Base-by-base conservation (phyloP, 1,140 invertebrate species). In the Trinorchestia longiramus region DNA sequence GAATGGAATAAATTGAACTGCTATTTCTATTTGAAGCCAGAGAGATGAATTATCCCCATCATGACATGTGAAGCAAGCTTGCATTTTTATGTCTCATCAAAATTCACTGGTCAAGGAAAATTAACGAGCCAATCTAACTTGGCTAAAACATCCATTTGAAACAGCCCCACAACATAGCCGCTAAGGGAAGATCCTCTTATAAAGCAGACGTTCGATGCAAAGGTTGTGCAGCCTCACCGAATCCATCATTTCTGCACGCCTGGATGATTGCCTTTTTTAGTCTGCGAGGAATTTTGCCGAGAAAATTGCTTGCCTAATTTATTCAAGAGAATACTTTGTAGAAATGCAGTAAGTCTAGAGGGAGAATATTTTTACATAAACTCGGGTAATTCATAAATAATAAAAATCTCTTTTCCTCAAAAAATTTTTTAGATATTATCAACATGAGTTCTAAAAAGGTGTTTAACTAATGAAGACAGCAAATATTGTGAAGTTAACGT, bases 251-350 rank as follows among this genome's bases (percentile, higher is more conserved):
- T 77, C 28, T 77, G 15, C 62, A 19, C 62, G 11, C 62, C 62
- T 77, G 28, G 62, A 77, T 77, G 62, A 77, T 77, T 77, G 62
- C 62, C 28, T 77, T 77, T 77, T 77, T 77, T 28, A 77, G 62
- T 15, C 62, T 77, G 11, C 8, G 15, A 23, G 62, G 36, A 77
- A 1, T 77, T 77, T 1, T 28, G 62, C 36, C 62, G 62, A 77
- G 62, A 77, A 77, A 77, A 77, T 77, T 77, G 62, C 62, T 77
- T 77, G 62, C 62, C 62, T 77, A 77, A 77, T 77, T 77, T 77
- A 77, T 77, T 11, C 62, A 77, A 36, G 62, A 77, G 62, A 77
- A 77, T 77, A 36, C 62, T 23, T 77, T 28, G 28, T 77, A 36
- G 62, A 77, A 36, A 36, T 77, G 62, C 15, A 77, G 62, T 36